Evolutionary conservation across 2,888 invertebrate species (phyloP).

Genomic region (Agrochola macilenta): DNA sequence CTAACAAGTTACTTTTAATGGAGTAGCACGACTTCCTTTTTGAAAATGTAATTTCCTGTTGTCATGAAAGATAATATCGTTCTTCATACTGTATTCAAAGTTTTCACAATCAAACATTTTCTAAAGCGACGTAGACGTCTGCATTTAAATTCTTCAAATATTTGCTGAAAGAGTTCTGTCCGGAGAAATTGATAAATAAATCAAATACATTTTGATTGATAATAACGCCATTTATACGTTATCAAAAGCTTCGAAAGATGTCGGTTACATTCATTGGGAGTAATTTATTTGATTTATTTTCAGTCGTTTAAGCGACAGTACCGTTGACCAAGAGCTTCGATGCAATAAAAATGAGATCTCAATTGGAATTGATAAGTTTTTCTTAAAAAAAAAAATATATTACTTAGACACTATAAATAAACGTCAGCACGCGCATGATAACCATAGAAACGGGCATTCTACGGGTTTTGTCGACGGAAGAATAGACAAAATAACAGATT

Average conservation of each 20-base stretch:
- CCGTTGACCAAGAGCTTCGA: neutral
- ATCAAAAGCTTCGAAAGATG: slow-evolving; percentile 26
- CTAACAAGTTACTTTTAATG: neutral
- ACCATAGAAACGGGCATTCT: no score
- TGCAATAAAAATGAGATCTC: neutral
- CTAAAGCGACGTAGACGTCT: neutral
- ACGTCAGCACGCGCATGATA: no score
- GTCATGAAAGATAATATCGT: neutral
- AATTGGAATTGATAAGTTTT: neutral
- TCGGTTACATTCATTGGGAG: slow-evolving; percentile 20
- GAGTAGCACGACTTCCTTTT: neutral
- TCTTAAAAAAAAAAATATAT: no score
- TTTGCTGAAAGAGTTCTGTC: slow-evolving; percentile 7
- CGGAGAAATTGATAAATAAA: slow-evolving; percentile 44
- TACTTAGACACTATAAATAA: no score
- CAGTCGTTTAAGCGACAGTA: neutral
- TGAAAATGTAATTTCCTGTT: neutral
- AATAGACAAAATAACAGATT: no score
- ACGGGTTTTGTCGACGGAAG: no score
- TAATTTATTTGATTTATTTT: slow-evolving; percentile 53
- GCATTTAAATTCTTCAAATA: slow-evolving; percentile 11
- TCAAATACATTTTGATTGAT: slow-evolving; percentile 47
- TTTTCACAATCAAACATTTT: neutral
- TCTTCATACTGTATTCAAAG: neutral
- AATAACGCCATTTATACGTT: slow-evolving; percentile 29